Evolutionary conservation across 2,888 invertebrate genomes (phyloP).

Genomic region (Portevinia maculata): DNA sequence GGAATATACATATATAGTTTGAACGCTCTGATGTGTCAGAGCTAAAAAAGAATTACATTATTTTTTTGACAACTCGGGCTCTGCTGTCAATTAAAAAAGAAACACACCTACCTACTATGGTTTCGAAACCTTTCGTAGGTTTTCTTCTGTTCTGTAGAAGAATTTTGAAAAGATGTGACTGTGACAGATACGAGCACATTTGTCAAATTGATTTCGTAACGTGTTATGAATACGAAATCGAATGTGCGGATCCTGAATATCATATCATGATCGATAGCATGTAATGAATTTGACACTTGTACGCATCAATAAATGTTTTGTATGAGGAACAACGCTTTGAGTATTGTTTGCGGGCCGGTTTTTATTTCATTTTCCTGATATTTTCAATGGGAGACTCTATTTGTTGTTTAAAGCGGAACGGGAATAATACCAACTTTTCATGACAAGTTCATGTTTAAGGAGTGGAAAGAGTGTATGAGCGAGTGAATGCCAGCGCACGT

Average conservation of each 20-base stretch:
- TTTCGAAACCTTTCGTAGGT: not conserved
- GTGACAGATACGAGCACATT: slow-evolving; percentile 56
- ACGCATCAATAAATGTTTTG: slow-evolving; percentile 7
- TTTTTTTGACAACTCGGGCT: too few species aligned
- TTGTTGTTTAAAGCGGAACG: slow-evolving; percentile 5
- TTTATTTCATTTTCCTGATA: too few species aligned
- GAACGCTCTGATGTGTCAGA: too few species aligned
- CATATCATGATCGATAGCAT: slow-evolving; percentile 42
- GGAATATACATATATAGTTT: too few species aligned
- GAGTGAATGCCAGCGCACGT: slow-evolving; percentile 41
- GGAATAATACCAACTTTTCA: too few species aligned
- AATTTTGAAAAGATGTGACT: slow-evolving; percentile 47
- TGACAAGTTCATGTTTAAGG: slow-evolving; percentile 17
- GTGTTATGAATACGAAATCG: slow-evolving; percentile 26
- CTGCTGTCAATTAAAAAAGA: too few species aligned
- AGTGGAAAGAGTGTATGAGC: slow-evolving; percentile 4
- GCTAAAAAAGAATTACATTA: too few species aligned
- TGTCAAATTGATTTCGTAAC: slow-evolving; percentile 49
- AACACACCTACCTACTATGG: too few species aligned
- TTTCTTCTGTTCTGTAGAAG: not conserved
- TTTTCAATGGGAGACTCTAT: too few species aligned
- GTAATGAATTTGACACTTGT: slow-evolving; percentile 35
- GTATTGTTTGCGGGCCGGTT: too few species aligned
- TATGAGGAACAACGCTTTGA: too few species aligned
- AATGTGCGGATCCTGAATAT: slow-evolving; percentile 15